Base-by-base conservation (phyloP, 2,797 vertebrate genomes). In the Eidolon dupreanum region DNA sequence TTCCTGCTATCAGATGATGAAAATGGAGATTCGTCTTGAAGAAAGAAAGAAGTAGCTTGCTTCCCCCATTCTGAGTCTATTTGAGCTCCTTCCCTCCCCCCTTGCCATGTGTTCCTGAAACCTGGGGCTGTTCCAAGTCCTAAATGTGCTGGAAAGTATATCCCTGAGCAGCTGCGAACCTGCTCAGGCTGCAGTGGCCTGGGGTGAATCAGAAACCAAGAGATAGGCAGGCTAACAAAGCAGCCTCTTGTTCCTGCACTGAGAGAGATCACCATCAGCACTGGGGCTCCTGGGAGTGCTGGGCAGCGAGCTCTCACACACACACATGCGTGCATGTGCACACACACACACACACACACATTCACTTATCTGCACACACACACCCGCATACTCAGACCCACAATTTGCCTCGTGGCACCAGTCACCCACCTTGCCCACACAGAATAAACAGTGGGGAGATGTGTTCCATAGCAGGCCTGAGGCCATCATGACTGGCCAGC, bases 131-230 rank as follows among this genome's bases (percentile, higher is more conserved):
- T 97, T 98, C 98, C 98, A 99, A 98, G 97, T 92, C 73, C 97
- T 98, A 97, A 98, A 98, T 91, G 97, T 98, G 95, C 96, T 98
- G 97, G 98, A 98, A 99, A 98, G 97, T 86, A 1, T 98, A 98
- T 98, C 98, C 98, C 98, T 31, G 86, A 98, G 98, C 98, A 98
- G 98, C 98, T 98, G 98, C 95, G 97, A 98, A 98, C 96, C 98
- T 98, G 98, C 98, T 98, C 98, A 61, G 85, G 96, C 98, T n/a
- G 71, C 53, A 75, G 53, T 95, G 98, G 98, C 97, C 91, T 26
- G 0, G 97, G 95, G 97, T 97, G 96, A 98, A 98, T 98, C 97
- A 98, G 98, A 98, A 98, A 97, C 98, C 98, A 93, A 90, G 91
- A 12, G 94, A 98, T 96, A 98, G 97, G 93, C 91, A 10, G 70